Base-by-base conservation (phyloP, 2,888 invertebrate genomes). In the Brenthis ino region DNA sequence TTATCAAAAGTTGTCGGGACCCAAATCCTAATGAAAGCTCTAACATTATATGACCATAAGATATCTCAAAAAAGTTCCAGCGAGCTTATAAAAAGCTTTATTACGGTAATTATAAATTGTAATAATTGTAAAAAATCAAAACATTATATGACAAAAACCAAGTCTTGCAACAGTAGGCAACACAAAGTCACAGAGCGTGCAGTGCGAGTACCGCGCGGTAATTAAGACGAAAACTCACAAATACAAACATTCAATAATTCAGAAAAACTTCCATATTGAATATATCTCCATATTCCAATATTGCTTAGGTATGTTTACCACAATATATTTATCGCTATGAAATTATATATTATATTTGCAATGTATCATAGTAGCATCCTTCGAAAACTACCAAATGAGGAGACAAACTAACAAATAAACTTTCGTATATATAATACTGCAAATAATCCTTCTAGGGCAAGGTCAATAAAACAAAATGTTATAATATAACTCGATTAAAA, bases 211-310 rank as follows among this genome's bases (percentile, higher is more conserved):
- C 43, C 37, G 53, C 13, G 37, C 11, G 11, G 43, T 51, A 28
- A 56, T 54, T 28, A 47, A 43, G 53, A 53, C 53, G 53, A 58
- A 54, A 47, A 47, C 16, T 37, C 37, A 24, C 58, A 50, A 54
- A 55, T 33, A 63, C 61, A 67, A 51, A 67, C 56, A 57, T 61
- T 57, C 56, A 56, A 56, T 51, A 12, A 51, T 67, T 61, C 37
- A 63, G 56, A 61, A 61, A 56, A 57, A 61, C 37, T 14, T 12
- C 16, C 28, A 53, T 48, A 54, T 63, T 11, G 67, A 51, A 56
- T 60, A 66, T 66, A 60, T 67, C 43, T 67, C 14, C 67, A 67
- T 67, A 56, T 51, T 57, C 43, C 24, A 63, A 4, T 51, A 50
- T 60, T 43, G 2, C 24, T 37, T 56, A 16, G 51, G 61, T 8